Evolutionary conservation across 1,140 invertebrate species (phyloP).

Genomic region (Megalopta genalis): DNA sequence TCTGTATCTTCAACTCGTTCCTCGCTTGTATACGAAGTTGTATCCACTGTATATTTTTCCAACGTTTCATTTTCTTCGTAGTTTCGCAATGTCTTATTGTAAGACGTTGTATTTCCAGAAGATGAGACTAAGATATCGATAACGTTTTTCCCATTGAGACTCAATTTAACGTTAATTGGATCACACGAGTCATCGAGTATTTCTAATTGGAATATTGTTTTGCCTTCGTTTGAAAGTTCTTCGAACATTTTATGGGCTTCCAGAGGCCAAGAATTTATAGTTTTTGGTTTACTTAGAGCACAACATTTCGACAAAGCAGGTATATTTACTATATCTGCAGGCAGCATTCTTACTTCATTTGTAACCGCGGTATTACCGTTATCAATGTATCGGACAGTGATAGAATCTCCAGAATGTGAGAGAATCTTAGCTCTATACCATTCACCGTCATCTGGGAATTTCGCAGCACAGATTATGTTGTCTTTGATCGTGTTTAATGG

Average conservation of each 20-base stretch:
- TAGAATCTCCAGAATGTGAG: constrained; percentile 57
- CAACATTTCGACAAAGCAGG: constrained; percentile 75
- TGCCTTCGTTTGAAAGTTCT: constrained; percentile 68
- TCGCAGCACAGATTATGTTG: constrained; percentile 83
- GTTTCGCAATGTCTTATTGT: not conserved
- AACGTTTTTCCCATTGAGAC: constrained; percentile 59
- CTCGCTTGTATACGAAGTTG: not conserved
- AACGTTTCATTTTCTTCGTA: not conserved
- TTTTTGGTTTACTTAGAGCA: constrained; percentile 64
- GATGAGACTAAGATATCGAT: constrained; percentile 59
- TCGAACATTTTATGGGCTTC: constrained; percentile 64
- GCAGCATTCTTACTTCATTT: constrained; percentile 71
- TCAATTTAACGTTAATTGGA: constrained; percentile 59
- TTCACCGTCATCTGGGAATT: constrained; percentile 82
- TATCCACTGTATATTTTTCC: not conserved
- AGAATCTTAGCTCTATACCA: constrained; percentile 84
- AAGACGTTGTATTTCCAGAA: constrained; percentile 38
- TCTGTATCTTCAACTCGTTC: not conserved
- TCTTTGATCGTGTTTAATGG: constrained; percentile 76
- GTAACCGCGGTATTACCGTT: constrained; percentile 80
- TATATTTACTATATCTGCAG: constrained; percentile 71
- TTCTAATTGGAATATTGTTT: constrained; percentile 71
- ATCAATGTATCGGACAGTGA: constrained; percentile 81
- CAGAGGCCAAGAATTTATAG: constrained; percentile 65
- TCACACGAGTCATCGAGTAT: constrained; percentile 76